These are phyloP conservation scores for Nowickia ferox DNA, from an alignment of 2,888 invertebrate genomes.

Conservation along the genomic window DNA sequence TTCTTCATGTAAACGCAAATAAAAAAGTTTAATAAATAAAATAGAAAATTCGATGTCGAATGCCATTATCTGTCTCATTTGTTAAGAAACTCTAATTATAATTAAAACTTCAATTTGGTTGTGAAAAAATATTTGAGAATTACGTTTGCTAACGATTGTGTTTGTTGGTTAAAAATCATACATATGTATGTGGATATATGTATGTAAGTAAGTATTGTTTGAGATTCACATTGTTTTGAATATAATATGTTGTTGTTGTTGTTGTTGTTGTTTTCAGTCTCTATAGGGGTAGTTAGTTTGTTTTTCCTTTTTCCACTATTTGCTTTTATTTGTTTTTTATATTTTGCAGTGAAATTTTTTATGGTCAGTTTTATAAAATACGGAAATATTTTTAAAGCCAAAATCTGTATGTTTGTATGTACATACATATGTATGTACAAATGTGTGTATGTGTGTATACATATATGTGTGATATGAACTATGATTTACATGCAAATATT, in stretches of 20 bases:
- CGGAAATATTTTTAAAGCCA: slow-evolving; percentile 10
- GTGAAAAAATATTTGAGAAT: too few relatives aligned
- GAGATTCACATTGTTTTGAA: neutral
- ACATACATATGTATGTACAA: neutral
- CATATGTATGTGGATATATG: slow-evolving; percentile 16
- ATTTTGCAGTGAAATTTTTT: slow-evolving; percentile 15
- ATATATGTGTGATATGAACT: neutral
- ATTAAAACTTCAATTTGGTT: too few relatives aligned
- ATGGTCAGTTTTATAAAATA: slow-evolving; percentile 32
- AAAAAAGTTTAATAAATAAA: too few relatives aligned
- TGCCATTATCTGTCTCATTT: too few relatives aligned
- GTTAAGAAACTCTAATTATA: too few relatives aligned
- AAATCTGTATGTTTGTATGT: neutral
- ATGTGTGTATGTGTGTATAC: neutral
- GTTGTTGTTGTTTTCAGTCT: neutral
- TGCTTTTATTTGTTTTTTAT: neutral
- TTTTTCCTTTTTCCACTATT: neutral
- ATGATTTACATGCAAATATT: slow-evolving; percentile 28
- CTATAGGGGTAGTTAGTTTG: slow-evolving; percentile 15
- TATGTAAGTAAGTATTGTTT: neutral
- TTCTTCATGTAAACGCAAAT: too few relatives aligned
- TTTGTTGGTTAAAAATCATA: neutral
- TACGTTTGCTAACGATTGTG: too few relatives aligned
- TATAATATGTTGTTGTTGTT: too few relatives aligned
- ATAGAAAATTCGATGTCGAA: too few relatives aligned